Evolutionary conservation across 2,888 invertebrate genomes (phyloP), one percentile per base, ranked within the genome.

Genomic region (Himalopsyche tibetana): DNA sequence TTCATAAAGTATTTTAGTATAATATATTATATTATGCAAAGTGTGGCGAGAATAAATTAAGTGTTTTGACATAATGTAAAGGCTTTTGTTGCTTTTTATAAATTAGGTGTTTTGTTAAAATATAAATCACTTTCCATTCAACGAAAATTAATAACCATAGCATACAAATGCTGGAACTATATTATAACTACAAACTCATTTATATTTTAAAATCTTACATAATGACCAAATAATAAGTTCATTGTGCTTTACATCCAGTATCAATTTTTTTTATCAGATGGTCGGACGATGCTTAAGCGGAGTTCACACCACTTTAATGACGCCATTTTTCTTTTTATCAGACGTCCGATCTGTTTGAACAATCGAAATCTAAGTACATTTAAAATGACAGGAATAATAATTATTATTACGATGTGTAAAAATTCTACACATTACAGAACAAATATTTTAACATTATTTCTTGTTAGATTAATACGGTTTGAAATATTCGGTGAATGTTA

Each of bases 141-240:
- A 51, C 51, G 8, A 51, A 51, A 51, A 51, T 51, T 51, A 51
- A 51, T 51, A 51, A 51, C 51, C 51, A 51, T 51, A 51, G 15
- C 51, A 51, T 4, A 15, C 12, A 15, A 15, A 51, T 51, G 51
- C 51, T 51, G 15, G 2, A 5, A 51, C 15, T 51, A 51, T 51
- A 51, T 11, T 51, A 51, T 51, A 51, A 8, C 45, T 11, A 12
- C 6, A 51, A 51, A 51, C 9, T 63, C 63, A 19, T 19, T 9
- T 63, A 11, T 19, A 28, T 2, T 19, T 63, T 19, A 19, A 5
- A 56, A 11, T 19, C 63, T 63, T 19, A 63, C 63, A 55, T 84
- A 56, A 84, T 84, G 84, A 80, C 80, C 80, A 80, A 40, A 84
- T 84, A 84, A 84, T 80, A 84, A 84, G 51, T 79, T 84, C 79